Percentiles rank a stretch among this genome's conserved stretches.
Conservation (phyloP, 1,140 invertebrate species). For the Dreissena polymorpha region DNA sequence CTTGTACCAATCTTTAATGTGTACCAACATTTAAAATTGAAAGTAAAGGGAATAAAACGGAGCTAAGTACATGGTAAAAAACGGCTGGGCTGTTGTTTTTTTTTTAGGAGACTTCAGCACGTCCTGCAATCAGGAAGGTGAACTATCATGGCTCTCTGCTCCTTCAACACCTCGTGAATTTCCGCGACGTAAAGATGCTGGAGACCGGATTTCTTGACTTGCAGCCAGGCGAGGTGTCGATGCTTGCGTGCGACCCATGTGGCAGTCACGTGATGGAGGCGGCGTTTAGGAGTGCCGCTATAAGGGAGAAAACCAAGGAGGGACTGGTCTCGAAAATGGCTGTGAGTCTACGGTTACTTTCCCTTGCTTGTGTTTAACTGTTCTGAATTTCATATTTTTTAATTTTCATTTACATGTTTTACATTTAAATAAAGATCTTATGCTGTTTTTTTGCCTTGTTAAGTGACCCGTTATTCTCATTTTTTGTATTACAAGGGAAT, state of each 20-base stretch:
- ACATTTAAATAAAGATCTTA: no score
- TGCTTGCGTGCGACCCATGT: constrained; percentile 87
- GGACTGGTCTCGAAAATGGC: constrained; percentile 85
- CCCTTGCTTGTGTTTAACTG: neutral
- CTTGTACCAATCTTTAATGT: no score
- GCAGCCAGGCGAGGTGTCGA: constrained; percentile 82
- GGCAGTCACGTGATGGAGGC: constrained; percentile 91
- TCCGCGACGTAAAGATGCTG: constrained; percentile 87
- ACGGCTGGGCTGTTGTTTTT: neutral
- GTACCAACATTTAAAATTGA: no score
- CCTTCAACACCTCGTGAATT: constrained; percentile 86
- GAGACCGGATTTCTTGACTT: constrained; percentile 85
- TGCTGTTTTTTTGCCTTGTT: no score
- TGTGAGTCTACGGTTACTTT: constrained; percentile 74
- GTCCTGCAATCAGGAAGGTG: constrained; percentile 48
- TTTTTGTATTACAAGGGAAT: no score
- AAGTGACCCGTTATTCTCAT: no score
- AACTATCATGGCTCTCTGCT: constrained; percentile 88
- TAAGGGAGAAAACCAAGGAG: constrained; percentile 90
- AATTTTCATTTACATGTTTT: no score
- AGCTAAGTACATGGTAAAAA: no score
- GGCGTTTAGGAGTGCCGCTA: constrained; percentile 86
- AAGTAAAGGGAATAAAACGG: no score
- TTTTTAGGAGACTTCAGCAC: neutral
- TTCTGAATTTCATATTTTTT: neutral